phyloP scores from a whole-genome alignment of 2,797 vertebrate species.

The Simalia tracyae region DNA sequence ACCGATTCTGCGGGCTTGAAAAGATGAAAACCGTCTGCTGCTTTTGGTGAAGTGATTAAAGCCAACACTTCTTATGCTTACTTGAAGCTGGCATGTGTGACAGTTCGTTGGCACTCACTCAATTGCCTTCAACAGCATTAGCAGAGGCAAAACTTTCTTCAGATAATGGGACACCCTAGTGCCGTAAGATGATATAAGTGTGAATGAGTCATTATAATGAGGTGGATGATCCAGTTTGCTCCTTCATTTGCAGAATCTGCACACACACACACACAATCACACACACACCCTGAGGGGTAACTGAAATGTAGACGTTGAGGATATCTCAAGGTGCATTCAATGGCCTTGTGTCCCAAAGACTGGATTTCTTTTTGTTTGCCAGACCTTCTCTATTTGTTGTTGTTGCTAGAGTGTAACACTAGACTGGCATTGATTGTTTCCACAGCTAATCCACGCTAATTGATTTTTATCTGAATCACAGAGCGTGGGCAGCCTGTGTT shows the following conservation, averaged over 20 bases:
- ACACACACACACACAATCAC: no score
- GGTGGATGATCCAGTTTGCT: not conserved
- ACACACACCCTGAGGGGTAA: no score
- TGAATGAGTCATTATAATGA: constrained; percentile 4
- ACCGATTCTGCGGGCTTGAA: not conserved
- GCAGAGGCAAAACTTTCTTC: not conserved
- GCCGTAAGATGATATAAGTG: constrained; percentile 19
- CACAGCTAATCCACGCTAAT: constrained; percentile 65
- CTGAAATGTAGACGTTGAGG: not conserved
- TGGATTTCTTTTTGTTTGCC: constrained; percentile 34
- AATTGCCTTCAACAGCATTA: not conserved
- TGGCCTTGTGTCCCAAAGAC: constrained; percentile 28
- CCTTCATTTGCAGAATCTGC: constrained; percentile 3
- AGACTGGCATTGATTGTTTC: constrained; percentile 63
- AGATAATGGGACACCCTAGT: not conserved
- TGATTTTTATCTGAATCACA: constrained; percentile 73
- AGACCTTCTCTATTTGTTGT: constrained; percentile 29
- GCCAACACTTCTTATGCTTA: not conserved
- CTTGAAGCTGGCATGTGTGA: not conserved
- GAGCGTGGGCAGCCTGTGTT: constrained; percentile 68
- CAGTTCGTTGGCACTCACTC: not conserved
- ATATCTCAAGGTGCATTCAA: constrained; percentile 10
- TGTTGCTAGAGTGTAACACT: constrained; percentile 52
- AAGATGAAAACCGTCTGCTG: not conserved
- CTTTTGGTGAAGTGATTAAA: not conserved